Base-by-base conservation (phyloP, 1,140 invertebrate genomes). In the Drosophila melanogaster region DNA sequence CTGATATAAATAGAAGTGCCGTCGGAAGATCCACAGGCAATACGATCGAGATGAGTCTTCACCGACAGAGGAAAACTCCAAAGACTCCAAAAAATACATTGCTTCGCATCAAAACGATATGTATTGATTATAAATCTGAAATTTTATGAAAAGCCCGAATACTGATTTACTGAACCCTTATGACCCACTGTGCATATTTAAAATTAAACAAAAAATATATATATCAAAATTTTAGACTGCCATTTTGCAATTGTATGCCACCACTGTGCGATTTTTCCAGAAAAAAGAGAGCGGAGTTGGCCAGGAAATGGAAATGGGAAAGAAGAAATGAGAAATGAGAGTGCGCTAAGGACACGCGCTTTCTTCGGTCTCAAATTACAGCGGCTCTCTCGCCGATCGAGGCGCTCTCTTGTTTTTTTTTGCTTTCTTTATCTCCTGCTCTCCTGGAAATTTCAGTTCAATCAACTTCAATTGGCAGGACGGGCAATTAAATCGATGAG, bases 391-490 rank as follows among this genome's bases (percentile, higher is more conserved):
- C 41, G 17, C 10, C 24, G 55, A 44, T 43, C 40, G 26, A 3
- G 19, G 19, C n/a, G 19, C 14, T 43, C 58, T 12, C 4, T 37
- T 10, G 35, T 11, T 37, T 4, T 41, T 6, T 8, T 4, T 33
- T 3, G 33, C 33, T 33, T 10, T 43, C 15, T 43, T 22, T 1
- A 17, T 17, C 17, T 22, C 14, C 22, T 14, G 19, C 37, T 54
- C 35, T 37, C 19, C 33, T 12, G 56, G 54, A 76, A 30, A 7
- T 30, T 3, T 8, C 30, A 51, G 81, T 85, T 85, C 74, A 85
- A 81, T 85, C 83, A 85, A 87, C 81, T 85, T 61, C 69, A 85
- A 84, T 84, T 80, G 61, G 67, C n/a, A 30, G 43, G 58, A 66
- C 60, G 55, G 37, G 46, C 79, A 77, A 85, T 86, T 80, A 81